Base-by-base conservation (phyloP, 2,888 invertebrate species). In the Pogonocherus hispidulus region DNA sequence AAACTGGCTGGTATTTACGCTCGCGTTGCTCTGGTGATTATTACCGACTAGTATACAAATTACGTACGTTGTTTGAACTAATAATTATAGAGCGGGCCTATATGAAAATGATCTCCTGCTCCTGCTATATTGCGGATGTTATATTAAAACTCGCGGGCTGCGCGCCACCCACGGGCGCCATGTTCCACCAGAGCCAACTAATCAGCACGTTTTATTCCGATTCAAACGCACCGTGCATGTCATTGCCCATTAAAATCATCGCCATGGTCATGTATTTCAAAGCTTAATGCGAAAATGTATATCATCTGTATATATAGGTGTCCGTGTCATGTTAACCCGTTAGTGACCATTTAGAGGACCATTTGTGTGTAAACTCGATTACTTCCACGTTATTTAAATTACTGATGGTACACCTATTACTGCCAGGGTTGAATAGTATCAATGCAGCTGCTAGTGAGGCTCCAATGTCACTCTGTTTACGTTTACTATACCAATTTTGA, bases 221-320 rank as follows among this genome's bases (percentile, higher is more conserved):
- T 80, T 80, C 79, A 79, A 82, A 81, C 79, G 79, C 80, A 79
- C 80, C 78, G 80, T 81, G 80, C 83, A 83, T 83, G 83, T 84
- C 84, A 83, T 83, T 83, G 83, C 82, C 83, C 82, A 84, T 84
- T 84, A 83, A 83, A 83, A 83, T 83, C 83, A 82, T 83, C 79
- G 79, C 78, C 76, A 76, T 79, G 80, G 78, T 78, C 74, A 72
- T 78, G 77, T 80, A 80, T 81, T 81, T 80, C 79, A 74, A 74
- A 80, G 79, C 81, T 80, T 81, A 81, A 81, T 81, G 80, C 79
- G 79, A 76, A 82, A 81, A 80, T 82, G 80, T 80, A 82, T 75
- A 77, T 81, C 76, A 74, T 78, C 70, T 75, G 73, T 72, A 70
- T 69, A 69, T 73, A 72, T 74, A 77, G 78, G 76, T 78, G 76